Base-by-base conservation (phyloP, 2,113 vertebrate genomes). In the Oreamnos americanus region DNA sequence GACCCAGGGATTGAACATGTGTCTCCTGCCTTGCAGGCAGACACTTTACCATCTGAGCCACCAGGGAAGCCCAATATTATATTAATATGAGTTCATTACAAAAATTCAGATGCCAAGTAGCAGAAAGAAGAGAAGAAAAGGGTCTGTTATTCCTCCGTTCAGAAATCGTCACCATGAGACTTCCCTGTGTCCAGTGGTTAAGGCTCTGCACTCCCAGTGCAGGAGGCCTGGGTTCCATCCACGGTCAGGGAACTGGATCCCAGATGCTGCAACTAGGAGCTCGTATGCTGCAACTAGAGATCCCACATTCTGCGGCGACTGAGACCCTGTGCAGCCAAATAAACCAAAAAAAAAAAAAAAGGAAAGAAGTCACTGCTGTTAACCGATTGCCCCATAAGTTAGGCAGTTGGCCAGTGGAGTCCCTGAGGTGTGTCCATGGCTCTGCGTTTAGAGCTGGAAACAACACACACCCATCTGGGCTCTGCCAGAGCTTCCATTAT, bases 51-150 rank as follows among this genome's bases (percentile, higher is more conserved):
- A 0, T 39, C 67, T 39, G 19, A 39, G 67, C 67, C n/a, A 71
- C n/a, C 19, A 39, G 67, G n/a, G n/a, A 39, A n/a, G 19, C 36
- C 39, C 21, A 39, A 23, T 71, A 71, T 36, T 71, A 71, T 39
- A 71, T 23, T 39, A 89, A 62, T 55, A 81, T 43, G 53, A 33
- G 28, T 30, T 71, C 53, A 67, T 58, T 87, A 39, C 1, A 57
- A 93, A 91, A 78, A 71, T 45, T 45, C 45, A 91, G 23, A 45
- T 43, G 74, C 30, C 83, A 83, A 85, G 49, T 49, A 67, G 28
- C 36, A 88, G 86, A 89, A 89, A 57, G 90, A 91, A 81, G 60
- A 53, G 91, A 92, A 83, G 58, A 43, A n/a, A 76, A 87, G 49
- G 23, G 64, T 43, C 25, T 45, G 21, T n/a, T 71, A 94, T 55